These are phyloP conservation scores for Enoplosus armatus DNA, from an alignment of 2,797 vertebrate genomes.

Conservation along the genomic window DNA sequence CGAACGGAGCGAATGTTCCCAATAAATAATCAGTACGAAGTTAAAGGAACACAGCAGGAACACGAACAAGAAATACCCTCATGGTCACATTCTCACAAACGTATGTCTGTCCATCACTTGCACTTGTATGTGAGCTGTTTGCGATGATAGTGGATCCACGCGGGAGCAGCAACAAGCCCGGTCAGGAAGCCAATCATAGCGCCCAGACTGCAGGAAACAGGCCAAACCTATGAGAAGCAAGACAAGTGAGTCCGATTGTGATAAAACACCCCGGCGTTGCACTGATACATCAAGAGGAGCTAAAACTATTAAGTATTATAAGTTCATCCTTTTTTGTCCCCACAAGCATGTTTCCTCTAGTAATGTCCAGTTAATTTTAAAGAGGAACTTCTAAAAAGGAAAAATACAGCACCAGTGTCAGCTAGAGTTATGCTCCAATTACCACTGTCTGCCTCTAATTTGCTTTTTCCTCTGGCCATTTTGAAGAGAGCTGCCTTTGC, in stretches of 20 bases:
- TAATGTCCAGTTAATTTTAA: neutral
- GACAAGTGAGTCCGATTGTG: neutral
- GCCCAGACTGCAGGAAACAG: conserved; percentile 95
- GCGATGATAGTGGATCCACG: conserved; percentile 96
- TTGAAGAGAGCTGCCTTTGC: conserved; percentile 13
- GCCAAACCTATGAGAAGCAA: conserved; percentile 90
- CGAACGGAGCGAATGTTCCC: conserved; percentile 25
- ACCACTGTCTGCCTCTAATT: conserved; percentile 21
- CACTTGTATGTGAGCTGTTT: conserved; percentile 98
- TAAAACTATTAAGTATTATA: neutral
- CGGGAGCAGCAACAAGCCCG: conserved; percentile 91
- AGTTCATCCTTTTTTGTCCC: neutral
- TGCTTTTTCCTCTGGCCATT: conserved; percentile 34
- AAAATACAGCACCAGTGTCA: conserved; percentile 17
- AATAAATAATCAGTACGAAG: conserved; percentile 72
- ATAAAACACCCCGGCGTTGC: neutral
- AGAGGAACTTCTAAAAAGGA: neutral
- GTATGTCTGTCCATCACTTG: conserved; percentile 84
- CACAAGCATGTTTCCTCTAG: neutral
- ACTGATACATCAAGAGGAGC: neutral
- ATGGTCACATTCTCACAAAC: conserved; percentile 16
- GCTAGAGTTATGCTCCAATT: conserved; percentile 47
- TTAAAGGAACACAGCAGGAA: conserved; percentile 38
- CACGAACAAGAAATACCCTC: conserved; percentile 1
- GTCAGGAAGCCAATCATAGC: conserved; percentile 91